Percentiles rank a stretch among this genome's conserved stretches.
Evolutionary conservation across 64 coral and sea anemone species (phyloP).

Genomic region (Trachythela sp.): DNA sequence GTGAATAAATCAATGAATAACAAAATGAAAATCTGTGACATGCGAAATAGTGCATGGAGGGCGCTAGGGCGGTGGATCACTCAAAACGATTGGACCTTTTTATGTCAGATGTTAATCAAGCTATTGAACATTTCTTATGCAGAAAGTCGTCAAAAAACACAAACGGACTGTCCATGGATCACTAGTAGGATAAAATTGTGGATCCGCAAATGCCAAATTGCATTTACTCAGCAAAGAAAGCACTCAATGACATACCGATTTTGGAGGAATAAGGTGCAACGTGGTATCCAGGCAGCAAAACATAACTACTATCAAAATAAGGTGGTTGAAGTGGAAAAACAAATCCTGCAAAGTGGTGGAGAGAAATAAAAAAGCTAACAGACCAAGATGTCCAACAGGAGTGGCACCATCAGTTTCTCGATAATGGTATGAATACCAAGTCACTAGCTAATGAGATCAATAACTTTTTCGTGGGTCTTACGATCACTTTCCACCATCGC

Average conservation of each 20-base stretch:
- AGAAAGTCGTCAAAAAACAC: slow-evolving; percentile 26
- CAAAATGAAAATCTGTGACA: slow-evolving; percentile 39
- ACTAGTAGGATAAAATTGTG: slow-evolving; percentile 34
- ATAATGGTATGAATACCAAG: slow-evolving; percentile 28
- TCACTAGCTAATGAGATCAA: slow-evolving; percentile 60
- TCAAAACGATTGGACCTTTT: slow-evolving; percentile 30
- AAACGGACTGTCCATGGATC: slow-evolving; percentile 42
- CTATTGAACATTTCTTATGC: slow-evolving; percentile 42
- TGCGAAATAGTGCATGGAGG: slow-evolving; percentile 36
- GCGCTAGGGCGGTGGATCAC: slow-evolving; percentile 37
- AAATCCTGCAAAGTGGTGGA: slow-evolving; percentile 47
- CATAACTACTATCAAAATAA: slow-evolving; percentile 47
- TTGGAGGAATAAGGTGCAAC: slow-evolving; percentile 53
- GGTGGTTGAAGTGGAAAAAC: slow-evolving; percentile 42
- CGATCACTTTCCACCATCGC: slow-evolving; percentile 48
- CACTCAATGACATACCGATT: slow-evolving; percentile 21
- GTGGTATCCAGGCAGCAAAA: slow-evolving; percentile 41
- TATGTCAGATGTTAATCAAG: not conserved
- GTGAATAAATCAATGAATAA: not conserved
- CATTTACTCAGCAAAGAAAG: slow-evolving; percentile 35
- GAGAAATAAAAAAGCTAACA: slow-evolving; percentile 31
- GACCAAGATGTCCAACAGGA: slow-evolving; percentile 34
- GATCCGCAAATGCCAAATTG: slow-evolving; percentile 37
- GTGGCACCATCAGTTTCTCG: slow-evolving; percentile 45
- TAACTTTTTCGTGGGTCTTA: slow-evolving; percentile 48